Conservation (phyloP, 2,797 vertebrate genomes). For the Melanotaenia pygmaea region DNA sequence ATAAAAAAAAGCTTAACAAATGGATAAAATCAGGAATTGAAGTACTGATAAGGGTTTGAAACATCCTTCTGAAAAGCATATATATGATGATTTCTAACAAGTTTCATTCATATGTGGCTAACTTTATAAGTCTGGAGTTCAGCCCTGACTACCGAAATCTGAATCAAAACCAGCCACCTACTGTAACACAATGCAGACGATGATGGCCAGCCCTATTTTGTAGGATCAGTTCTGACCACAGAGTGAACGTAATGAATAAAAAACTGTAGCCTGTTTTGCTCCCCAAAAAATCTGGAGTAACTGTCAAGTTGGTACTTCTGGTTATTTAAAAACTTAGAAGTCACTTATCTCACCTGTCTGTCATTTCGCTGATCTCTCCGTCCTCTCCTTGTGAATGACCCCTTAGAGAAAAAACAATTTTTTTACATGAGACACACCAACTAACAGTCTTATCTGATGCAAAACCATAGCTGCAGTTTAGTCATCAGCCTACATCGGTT, state of each 20-base stretch:
- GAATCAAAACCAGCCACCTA: not conserved
- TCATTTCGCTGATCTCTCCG: conserved; percentile 88
- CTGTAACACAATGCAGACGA: not conserved
- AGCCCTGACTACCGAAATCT: not conserved
- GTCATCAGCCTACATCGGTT: not conserved
- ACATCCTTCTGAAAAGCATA: not conserved
- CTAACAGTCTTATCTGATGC: conserved; percentile 2
- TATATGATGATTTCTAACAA: not conserved
- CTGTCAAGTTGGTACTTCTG: not conserved
- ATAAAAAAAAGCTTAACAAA: not conserved
- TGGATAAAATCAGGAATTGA: not conserved
- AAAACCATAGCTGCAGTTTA: not conserved
- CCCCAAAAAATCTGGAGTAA: not conserved
- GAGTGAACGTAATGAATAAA: no score
- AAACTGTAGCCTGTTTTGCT: not conserved
- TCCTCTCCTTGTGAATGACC: conserved; percentile 88
- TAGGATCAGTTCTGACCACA: not conserved
- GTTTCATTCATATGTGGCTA: not conserved
- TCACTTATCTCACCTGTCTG: conserved; percentile 86
- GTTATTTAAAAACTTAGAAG: not conserved
- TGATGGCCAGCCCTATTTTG: not conserved
- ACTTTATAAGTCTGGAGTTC: not conserved
- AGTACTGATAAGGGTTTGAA: not conserved
- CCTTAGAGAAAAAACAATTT: conserved; percentile 75
- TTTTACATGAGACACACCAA: not conserved